Evolutionary conservation across 2,113 vertebrate species (phyloP).

Genomic region (Eptatretus burgeri): DNA sequence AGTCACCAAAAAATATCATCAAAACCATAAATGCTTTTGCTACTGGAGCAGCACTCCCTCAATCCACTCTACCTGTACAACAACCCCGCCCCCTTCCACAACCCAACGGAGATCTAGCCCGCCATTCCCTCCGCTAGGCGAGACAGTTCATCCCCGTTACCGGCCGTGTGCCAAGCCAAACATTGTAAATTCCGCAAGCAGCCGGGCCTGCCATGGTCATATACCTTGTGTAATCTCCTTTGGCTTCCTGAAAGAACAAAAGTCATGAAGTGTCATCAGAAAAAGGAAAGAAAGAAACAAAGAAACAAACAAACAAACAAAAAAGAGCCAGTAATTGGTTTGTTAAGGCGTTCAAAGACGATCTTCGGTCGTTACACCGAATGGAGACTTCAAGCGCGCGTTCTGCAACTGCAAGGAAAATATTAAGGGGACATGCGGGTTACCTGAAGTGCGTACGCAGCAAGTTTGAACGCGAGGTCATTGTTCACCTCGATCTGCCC

Average conservation of each 20-base stretch:
- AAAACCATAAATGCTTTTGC: too few species aligned
- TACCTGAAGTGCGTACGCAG: slow-evolving; percentile 4
- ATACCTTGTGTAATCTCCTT: slow-evolving; percentile 6
- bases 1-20: too few species aligned
- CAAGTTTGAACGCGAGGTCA: background rate
- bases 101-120: too few species aligned
- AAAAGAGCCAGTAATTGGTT: background rate
- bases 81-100: too few species aligned
- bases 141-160: too few species aligned
- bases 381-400: too few species aligned
- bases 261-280: background rate
- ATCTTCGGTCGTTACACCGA: background rate
- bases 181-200: too few species aligned
- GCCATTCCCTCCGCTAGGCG: too few species aligned
- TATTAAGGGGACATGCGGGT: background rate
- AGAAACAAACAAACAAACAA: too few species aligned
- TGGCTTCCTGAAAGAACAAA: slow-evolving; percentile 4
- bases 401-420: background rate
- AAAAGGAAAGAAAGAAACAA: background rate
- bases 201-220: background rate
- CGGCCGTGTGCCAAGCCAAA: too few species aligned
- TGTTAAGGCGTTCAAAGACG: background rate
- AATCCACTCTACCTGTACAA: too few species aligned
- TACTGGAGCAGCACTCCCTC: too few species aligned
- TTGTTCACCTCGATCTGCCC: slow-evolving; percentile 5